A percentile compares a stretch with the other conserved stretches of the same genome.
phyloP scores from a whole-genome alignment of 2,888 invertebrate species.

The Ichneumon xanthorius region DNA sequence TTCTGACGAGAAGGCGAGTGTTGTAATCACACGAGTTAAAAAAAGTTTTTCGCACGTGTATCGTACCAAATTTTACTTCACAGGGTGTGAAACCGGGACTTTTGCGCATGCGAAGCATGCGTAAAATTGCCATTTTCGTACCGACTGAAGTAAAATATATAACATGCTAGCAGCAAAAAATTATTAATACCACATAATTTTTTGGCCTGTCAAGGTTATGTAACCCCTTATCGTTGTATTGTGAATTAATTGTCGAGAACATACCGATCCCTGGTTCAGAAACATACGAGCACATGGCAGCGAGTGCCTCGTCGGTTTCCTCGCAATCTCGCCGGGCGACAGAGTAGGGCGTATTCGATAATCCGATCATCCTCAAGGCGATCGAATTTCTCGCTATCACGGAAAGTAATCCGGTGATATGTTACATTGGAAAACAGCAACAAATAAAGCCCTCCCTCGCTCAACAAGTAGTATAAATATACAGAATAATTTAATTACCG shows the following conservation, averaged over 20 bases:
- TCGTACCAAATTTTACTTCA: no score
- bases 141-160: no score
- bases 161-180: no score
- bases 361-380: constrained; percentile 57
- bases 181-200: no score
- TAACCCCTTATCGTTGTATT: neutral
- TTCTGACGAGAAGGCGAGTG: no score
- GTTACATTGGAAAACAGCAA: constrained; percentile 53
- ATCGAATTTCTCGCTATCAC: constrained; percentile 68
- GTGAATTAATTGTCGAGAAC: neutral
- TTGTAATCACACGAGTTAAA: no score
- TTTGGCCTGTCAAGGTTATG: no score
- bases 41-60: no score
- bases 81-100: no score
- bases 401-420: constrained; percentile 59
- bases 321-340: constrained; percentile 50
- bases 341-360: constrained; percentile 69
- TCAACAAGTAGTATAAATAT: neutral
- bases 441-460: neutral
- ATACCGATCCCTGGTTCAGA: neutral
- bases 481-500: neutral
- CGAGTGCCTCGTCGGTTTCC: constrained; percentile 1
- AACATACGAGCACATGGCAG: neutral
- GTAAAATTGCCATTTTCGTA: no score
- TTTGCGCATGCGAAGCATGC: no score